Conservation (phyloP, 2,113 vertebrate genomes). For the Hippopotamus amphibius region DNA sequence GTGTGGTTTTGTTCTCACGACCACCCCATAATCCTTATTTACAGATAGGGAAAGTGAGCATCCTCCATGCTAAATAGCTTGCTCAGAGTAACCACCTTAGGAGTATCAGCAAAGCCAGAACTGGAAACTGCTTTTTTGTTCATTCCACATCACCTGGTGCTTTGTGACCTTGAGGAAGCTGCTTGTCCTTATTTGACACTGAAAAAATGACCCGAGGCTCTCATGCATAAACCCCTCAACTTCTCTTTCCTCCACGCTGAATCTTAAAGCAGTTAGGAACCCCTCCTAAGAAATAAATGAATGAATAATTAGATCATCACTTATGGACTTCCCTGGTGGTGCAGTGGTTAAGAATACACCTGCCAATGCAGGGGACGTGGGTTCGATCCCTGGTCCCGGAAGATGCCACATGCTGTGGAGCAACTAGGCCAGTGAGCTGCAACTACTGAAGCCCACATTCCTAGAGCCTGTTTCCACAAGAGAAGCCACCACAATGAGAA, state of each 20-base stretch:
- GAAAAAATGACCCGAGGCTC: neutral
- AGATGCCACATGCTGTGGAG: too few relatives aligned
- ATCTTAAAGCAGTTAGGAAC: neutral
- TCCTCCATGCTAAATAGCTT: neutral
- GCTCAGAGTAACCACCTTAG: neutral
- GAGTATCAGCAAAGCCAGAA: neutral
- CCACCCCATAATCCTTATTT: neutral
- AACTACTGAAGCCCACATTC: too few relatives aligned
- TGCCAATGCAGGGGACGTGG: too few relatives aligned
- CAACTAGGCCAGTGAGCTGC: too few relatives aligned
- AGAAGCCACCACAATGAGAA: too few relatives aligned
- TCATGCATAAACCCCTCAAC: neutral
- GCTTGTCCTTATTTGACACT: neutral
- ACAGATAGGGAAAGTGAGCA: neutral
- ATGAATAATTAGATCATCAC: neutral
- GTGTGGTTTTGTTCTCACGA: neutral
- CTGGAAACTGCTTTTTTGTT: neutral
- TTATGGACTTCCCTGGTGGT: too few relatives aligned
- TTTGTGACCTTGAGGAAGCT: neutral
- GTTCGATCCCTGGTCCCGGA: too few relatives aligned
- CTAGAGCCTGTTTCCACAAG: too few relatives aligned
- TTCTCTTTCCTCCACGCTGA: neutral
- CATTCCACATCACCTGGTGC: neutral
- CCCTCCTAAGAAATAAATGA: neutral
- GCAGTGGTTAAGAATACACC: too few relatives aligned